phyloP scores from a whole-genome alignment of 2,888 invertebrate species.

The Standfussiana lucernea region DNA sequence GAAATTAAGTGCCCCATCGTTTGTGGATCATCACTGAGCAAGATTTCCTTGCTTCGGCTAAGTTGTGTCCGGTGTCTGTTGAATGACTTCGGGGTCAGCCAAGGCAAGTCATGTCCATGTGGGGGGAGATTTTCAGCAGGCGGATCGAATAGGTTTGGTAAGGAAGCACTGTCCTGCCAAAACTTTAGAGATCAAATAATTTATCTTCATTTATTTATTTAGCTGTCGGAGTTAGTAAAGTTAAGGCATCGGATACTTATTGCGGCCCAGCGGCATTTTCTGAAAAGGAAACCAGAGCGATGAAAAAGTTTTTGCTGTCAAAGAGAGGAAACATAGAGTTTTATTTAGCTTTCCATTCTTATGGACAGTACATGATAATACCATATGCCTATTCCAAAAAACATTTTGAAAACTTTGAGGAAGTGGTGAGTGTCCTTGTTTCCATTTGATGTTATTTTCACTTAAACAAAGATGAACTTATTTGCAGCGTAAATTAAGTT shows the following conservation, averaged over 20 bases:
- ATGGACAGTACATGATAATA: slow-evolving; percentile 91
- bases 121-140: not conserved
- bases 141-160: not conserved
- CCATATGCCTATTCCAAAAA: slow-evolving; percentile 87
- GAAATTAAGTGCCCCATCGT: not conserved
- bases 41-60: not conserved
- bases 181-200: not conserved
- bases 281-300: slow-evolving; percentile 85
- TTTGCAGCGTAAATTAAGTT: not conserved
- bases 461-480: not conserved
- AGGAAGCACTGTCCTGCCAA: not conserved
- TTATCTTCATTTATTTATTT: not conserved
- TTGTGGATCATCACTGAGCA: not conserved
- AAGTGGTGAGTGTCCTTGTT: slow-evolving; percentile 74
- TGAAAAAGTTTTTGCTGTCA: slow-evolving; percentile 80
- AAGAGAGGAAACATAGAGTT: slow-evolving; percentile 81
- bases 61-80: not conserved
- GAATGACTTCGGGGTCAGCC: not conserved
- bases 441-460: not conserved
- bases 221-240: slow-evolving; percentile 74
- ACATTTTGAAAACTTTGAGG: slow-evolving; percentile 82
- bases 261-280: slow-evolving; percentile 88
- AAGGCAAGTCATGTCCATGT: not conserved
- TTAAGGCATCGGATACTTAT: slow-evolving; percentile 71
- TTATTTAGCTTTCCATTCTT: slow-evolving; percentile 92